phyloP scores from a whole-genome alignment of 2,797 vertebrate genomes.

The Sternotherus odoratus region DNA sequence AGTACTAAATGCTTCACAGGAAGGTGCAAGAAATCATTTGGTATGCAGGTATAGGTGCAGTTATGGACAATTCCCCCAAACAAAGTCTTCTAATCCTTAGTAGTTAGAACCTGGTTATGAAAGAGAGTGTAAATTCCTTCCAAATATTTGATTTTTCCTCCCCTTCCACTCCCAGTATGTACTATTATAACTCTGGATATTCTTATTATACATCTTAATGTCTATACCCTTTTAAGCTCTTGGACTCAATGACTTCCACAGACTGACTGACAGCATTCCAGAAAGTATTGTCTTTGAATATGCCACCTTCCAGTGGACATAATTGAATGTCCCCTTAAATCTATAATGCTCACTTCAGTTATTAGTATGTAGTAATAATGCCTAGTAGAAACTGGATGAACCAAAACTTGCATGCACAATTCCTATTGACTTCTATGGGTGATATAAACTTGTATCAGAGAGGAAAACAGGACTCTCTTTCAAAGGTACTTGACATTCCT shows the following conservation, averaged over 20 bases:
- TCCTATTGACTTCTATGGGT: background rate
- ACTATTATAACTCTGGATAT: background rate
- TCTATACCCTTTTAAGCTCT: background rate
- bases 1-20: no score
- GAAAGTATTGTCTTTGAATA: background rate
- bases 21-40: background rate
- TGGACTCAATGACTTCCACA: background rate
- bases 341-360: background rate
- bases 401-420: background rate
- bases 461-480: background rate
- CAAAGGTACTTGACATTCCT: background rate
- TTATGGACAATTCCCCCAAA: background rate
- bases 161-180: background rate
- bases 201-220: background rate
- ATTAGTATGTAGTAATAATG: background rate
- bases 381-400: background rate
- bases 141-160: background rate
- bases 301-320: background rate
- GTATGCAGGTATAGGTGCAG: background rate
- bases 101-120: background rate
- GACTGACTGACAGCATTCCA: background rate
- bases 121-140: background rate
- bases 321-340: background rate
- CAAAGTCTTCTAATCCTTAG: background rate
- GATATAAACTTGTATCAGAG: background rate